Conservation (phyloP, 2,888 invertebrate genomes). For the Ypsolopha scabrella region DNA sequence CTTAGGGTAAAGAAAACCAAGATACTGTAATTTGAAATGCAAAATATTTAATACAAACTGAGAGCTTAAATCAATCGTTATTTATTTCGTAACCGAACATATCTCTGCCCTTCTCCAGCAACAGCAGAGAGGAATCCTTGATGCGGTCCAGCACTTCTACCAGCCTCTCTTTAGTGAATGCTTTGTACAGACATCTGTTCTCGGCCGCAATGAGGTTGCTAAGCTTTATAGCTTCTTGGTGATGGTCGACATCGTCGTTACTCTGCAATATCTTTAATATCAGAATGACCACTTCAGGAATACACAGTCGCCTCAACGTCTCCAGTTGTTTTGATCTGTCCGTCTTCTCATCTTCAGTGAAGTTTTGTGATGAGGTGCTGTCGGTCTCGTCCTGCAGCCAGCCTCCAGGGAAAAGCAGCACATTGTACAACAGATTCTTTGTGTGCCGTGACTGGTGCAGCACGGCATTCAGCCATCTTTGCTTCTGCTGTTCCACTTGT, state of each 20-base stretch:
- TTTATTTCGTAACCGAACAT: constrained; percentile 80
- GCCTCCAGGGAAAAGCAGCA: constrained; percentile 89
- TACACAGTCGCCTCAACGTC: constrained; percentile 81
- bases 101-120: constrained; percentile 83
- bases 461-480: constrained; percentile 79
- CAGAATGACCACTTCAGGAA: constrained; percentile 86
- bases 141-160: constrained; percentile 81
- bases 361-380: constrained; percentile 54
- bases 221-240: constrained; percentile 75
- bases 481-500: constrained; percentile 82
- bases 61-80: constrained; percentile 20
- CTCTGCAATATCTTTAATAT: constrained; percentile 84
- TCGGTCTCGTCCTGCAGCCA: constrained; percentile 85
- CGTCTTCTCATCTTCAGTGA: constrained; percentile 50
- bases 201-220: constrained; percentile 86
- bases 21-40: constrained; percentile 1
- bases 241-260: constrained; percentile 80
- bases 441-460: constrained; percentile 81
- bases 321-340: constrained; percentile 78
- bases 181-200: constrained; percentile 82
- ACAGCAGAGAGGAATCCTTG: constrained; percentile 80
- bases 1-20: constrained; percentile 3
- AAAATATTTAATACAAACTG: neutral
- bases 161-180: constrained; percentile 82
- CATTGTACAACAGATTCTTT: constrained; percentile 85